Base-by-base conservation (phyloP, 2,113 vertebrate genomes). In the Dissostichus mawsoni region DNA sequence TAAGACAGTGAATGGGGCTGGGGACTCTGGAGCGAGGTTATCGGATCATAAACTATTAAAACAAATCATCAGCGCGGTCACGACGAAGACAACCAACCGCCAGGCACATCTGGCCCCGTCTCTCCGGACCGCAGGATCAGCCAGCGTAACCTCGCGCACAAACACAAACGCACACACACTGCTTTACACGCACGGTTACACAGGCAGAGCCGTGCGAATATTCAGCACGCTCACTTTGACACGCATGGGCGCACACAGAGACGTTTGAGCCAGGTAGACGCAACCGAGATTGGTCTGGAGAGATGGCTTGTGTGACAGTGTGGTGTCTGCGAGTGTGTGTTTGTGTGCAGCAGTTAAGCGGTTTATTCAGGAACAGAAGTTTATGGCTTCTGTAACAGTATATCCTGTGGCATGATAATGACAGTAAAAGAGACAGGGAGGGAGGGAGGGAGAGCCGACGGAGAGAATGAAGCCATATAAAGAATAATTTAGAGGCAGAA, bases 1-100 rank as follows among this genome's bases (percentile, higher is more conserved):
- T 82, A 79, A 76, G 83, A 90, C 80, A 81, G 69, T 2, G 72
- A 84, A 88, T 76, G 74, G 85, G 74, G 59, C 76, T 11, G 67
- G 86, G 85, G 90, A 89, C 66, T 83, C 66, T 72, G 88, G 89
- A 91, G 78, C 14, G 78, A 79, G 83, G 89, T 90, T 85, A 91
- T 90, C 83, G 70, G 89, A 94, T 93, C 90, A 93, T 94, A 92
- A 91, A 89, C 90, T 92, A 92, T 90, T n/a, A n/a, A 91, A 93
- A 93, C 88, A 68, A 89, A 93, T 92, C 92, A 94, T 94, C 90
- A 91, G 84, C 90, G 67, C 73, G 80, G 91, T 90, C 85, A 82
- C 86, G 75, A 83, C 73, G 75, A 88, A 89, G 86, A 94, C 89
- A 93, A 88, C 90, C 87, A 84, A 92, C 85, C 86, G 81, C 84